phyloP scores from a whole-genome alignment of 35 echinoderm and acorn worm species.

The Lytechinus pictus region DNA sequence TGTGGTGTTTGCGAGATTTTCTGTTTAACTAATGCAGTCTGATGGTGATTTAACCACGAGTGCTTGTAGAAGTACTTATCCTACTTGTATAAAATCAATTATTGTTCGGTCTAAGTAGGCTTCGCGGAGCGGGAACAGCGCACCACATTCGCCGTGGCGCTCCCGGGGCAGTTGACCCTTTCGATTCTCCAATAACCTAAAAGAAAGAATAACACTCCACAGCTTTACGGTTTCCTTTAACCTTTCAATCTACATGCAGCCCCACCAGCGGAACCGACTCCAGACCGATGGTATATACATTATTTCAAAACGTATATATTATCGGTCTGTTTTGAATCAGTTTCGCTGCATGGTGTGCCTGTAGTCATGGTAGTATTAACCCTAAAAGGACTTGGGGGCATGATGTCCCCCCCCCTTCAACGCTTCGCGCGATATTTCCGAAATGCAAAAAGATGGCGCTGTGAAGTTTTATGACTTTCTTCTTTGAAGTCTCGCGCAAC shows the following conservation, averaged over 20 bases:
- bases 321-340: too few relatives aligned
- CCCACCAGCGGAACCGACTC: too few relatives aligned
- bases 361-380: too few relatives aligned
- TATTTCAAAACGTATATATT: too few relatives aligned
- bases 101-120: not conserved
- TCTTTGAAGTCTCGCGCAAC: too few relatives aligned
- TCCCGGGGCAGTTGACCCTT: not conserved
- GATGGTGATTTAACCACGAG: not conserved
- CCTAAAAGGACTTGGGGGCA: too few relatives aligned
- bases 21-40: not conserved
- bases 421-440: too few relatives aligned
- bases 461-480: too few relatives aligned
- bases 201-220: not conserved
- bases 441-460: too few relatives aligned
- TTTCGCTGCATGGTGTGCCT: too few relatives aligned
- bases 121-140: not conserved
- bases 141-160: not conserved
- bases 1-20: not conserved
- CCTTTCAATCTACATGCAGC: not conserved
- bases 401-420: too few relatives aligned
- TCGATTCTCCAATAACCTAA: not conserved
- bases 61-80: not conserved
- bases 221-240: not conserved
- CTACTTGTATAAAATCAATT: slow-evolving; percentile 9
- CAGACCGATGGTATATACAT: too few relatives aligned